Evolutionary conservation across 2,888 invertebrate species (phyloP), one percentile per base, ranked within the genome.

Genomic region (Dasypogon diadema): DNA sequence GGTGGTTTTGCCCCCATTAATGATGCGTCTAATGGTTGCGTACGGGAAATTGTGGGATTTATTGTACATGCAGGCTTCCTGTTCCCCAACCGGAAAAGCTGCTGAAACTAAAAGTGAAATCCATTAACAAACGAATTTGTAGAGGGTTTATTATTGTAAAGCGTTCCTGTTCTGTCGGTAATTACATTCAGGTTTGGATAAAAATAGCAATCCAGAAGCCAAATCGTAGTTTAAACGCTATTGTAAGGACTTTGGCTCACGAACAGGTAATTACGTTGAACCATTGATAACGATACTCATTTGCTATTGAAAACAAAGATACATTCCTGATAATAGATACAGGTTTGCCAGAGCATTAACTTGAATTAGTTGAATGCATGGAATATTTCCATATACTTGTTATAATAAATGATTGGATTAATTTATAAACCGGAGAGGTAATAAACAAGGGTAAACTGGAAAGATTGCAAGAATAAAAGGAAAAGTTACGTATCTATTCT

Each of bases 1-100:
- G 75, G 75, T 24, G 75, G 75, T 68, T 70, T 75, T 12, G 58
- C 68, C 46, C 56, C 75, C 65, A 75, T 75, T 75, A 75, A 68
- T 46, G 75, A 42, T 68, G 55, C 65, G 65, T 65, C 65, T 65
- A 65, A 65, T 65, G 65, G 65, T 48, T 65, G 65, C 42, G 65
- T 65, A 48, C 65, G 12, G 65, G 46, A 65, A 65, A 65, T 65
- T 65, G 65, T 65, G 42, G 46, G 46, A 65, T 65, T 65, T 65
- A 65, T 65, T 46, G 60, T 60, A 37, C 60, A 60, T 60, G 60
- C 26, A 60, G 34, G 37, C 16, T 37, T 21, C 21, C 37, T 18
- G 60, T 14, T 48, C 26, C 48, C 48, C 48, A 10, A 48, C 21
- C 65, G 48, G 65, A 48, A 48, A 46, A 46, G 46, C 65, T 14